Evolutionary conservation across 2,888 invertebrate genomes (phyloP).

Genomic region (Nebria salina): DNA sequence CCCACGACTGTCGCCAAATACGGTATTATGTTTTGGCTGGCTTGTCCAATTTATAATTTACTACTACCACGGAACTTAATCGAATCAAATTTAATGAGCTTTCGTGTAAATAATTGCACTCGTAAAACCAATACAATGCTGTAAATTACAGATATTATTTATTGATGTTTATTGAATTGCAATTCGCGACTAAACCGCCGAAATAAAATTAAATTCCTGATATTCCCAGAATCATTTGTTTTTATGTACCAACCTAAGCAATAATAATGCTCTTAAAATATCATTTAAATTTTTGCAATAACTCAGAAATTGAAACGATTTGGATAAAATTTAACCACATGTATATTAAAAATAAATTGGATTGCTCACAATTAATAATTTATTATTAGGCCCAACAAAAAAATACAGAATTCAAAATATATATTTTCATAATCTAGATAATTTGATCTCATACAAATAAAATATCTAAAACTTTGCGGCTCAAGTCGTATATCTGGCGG

Average conservation of each 20-base stretch:
- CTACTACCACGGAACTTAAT: slow-evolving; percentile 42
- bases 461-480: background rate
- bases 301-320: too few relatives aligned
- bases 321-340: too few relatives aligned
- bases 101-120: slow-evolving; percentile 42
- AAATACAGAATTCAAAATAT: too few relatives aligned
- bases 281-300: too few relatives aligned
- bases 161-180: slow-evolving; percentile 43
- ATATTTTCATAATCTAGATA: too few relatives aligned
- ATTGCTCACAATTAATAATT: too few relatives aligned
- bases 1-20: slow-evolving; percentile 37
- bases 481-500: background rate
- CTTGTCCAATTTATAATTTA: slow-evolving; percentile 42
- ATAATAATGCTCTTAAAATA: too few relatives aligned
- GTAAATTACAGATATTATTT: slow-evolving; percentile 38
- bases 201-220: slow-evolving; percentile 40
- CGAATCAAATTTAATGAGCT: slow-evolving; percentile 46
- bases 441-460: too few relatives aligned
- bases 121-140: slow-evolving; percentile 40
- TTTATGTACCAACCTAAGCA: too few relatives aligned
- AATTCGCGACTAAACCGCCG: slow-evolving; percentile 15
- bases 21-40: slow-evolving; percentile 45
- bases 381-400: too few relatives aligned
- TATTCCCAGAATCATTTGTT: background rate
- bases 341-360: too few relatives aligned